A percentile compares a stretch with the other conserved stretches of the same genome.
Conservation (phyloP, 1,140 invertebrate species). For the Calosoma granatense region DNA sequence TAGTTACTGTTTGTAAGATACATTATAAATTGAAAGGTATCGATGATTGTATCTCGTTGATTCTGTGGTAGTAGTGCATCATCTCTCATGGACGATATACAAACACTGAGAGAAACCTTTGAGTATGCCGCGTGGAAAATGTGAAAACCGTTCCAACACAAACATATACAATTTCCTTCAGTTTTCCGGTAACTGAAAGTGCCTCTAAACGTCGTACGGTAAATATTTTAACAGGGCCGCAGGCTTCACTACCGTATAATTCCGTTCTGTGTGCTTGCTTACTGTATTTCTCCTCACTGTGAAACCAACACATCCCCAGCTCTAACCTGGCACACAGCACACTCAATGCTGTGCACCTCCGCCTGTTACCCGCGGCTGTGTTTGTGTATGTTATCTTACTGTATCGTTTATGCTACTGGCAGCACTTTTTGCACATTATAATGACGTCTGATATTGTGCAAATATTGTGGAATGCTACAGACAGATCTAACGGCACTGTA, state of each 20-base stretch:
- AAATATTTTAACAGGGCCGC: slow-evolving; percentile 4
- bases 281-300: background rate
- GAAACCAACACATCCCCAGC: too few relatives aligned
- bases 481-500: too few relatives aligned
- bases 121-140: background rate
- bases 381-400: background rate
- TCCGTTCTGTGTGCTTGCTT: background rate
- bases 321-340: background rate
- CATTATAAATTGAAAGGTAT: background rate
- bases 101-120: too few relatives aligned
- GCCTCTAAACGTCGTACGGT: background rate
- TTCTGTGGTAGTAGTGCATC: background rate
- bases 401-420: background rate
- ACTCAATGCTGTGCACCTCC: too few relatives aligned
- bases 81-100: too few relatives aligned
- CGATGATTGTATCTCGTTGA: background rate
- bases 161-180: slow-evolving; percentile 5
- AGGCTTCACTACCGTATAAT: background rate
- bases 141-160: background rate
- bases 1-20: background rate
- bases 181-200: slow-evolving; percentile 5
- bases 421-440: background rate
- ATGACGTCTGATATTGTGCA: background rate
- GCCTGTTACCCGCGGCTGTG: background rate
- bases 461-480: background rate